Evolutionary conservation across 2,797 vertebrate species (phyloP).

Genomic region (Chloroceryle inda): DNA sequence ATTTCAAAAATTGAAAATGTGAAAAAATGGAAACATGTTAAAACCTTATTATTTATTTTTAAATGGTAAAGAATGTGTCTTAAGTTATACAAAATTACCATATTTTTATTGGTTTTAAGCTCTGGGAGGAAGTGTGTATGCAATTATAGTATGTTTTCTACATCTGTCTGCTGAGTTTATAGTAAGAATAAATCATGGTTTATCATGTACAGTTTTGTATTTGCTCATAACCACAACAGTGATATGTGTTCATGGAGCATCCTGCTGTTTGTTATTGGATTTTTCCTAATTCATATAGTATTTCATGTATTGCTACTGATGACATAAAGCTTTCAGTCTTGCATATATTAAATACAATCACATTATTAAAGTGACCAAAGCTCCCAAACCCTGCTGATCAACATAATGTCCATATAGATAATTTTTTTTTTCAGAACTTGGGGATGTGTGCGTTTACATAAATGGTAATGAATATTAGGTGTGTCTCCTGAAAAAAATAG

Average conservation of each 20-base stretch:
- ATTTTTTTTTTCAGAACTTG: background rate
- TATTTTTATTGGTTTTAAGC: slow-evolving; percentile 53
- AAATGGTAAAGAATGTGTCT: slow-evolving; percentile 56
- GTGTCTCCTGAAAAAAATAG: background rate
- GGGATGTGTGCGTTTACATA: background rate
- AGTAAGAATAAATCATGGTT: slow-evolving; percentile 72
- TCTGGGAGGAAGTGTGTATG: slow-evolving; percentile 59
- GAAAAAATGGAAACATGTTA: slow-evolving; percentile 21
- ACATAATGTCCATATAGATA: background rate
- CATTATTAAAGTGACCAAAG: slow-evolving; percentile 2
- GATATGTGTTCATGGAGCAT: slow-evolving; percentile 66
- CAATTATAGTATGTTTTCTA: slow-evolving; percentile 58
- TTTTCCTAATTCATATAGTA: slow-evolving; percentile 62
- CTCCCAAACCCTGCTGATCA: background rate
- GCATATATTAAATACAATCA: slow-evolving; percentile 34
- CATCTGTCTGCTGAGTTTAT: slow-evolving; percentile 58
- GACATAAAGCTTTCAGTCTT: slow-evolving; percentile 41
- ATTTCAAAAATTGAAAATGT: slow-evolving; percentile 58
- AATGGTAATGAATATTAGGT: background rate
- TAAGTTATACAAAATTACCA: slow-evolving; percentile 60
- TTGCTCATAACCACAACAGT: slow-evolving; percentile 71
- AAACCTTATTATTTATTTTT: slow-evolving; percentile 61
- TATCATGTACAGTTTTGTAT: slow-evolving; percentile 67
- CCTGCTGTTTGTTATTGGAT: slow-evolving; percentile 69
- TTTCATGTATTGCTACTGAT: slow-evolving; percentile 59